phyloP scores from a whole-genome alignment of 2,113 vertebrate genomes.

The Macquaria australasica region DNA sequence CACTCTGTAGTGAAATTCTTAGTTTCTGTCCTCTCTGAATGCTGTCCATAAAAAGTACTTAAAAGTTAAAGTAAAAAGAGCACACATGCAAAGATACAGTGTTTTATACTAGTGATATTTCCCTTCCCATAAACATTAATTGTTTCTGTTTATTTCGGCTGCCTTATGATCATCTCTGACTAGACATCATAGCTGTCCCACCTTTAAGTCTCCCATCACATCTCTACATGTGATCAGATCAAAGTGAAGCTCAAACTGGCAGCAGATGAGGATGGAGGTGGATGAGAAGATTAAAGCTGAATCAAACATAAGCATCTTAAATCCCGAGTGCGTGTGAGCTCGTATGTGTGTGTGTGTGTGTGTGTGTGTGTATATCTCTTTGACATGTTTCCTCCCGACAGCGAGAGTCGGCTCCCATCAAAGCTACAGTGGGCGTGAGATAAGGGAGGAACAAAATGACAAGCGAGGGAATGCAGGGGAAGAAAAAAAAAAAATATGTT shows the following conservation, averaged over 20 bases:
- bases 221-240: slow-evolving; percentile 56
- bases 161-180: slow-evolving; percentile 13
- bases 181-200: slow-evolving; percentile 38
- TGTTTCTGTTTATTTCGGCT: slow-evolving; percentile 28
- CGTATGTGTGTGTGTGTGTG: neutral
- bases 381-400: slow-evolving; percentile 47
- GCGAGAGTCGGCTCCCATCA: slow-evolving; percentile 25
- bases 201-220: slow-evolving; percentile 41
- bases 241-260: slow-evolving; percentile 64
- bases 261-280: slow-evolving; percentile 66
- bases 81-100: neutral
- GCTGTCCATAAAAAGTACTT: neutral
- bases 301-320: slow-evolving; percentile 70
- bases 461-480: slow-evolving; percentile 23
- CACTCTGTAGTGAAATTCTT: neutral
- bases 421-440: slow-evolving; percentile 44
- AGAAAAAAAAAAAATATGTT: neutral
- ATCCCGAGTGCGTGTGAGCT: slow-evolving; percentile 9
- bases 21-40: neutral
- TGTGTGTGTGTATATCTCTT: slow-evolving; percentile 8
- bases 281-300: slow-evolving; percentile 64
- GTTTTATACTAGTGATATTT: neutral
- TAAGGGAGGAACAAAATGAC: slow-evolving; percentile 43
- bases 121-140: slow-evolving; percentile 2
- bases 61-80: neutral